These are phyloP conservation scores for Drosophila pegasa DNA, from an alignment of 2,888 invertebrate species.

Conservation along the genomic window DNA sequence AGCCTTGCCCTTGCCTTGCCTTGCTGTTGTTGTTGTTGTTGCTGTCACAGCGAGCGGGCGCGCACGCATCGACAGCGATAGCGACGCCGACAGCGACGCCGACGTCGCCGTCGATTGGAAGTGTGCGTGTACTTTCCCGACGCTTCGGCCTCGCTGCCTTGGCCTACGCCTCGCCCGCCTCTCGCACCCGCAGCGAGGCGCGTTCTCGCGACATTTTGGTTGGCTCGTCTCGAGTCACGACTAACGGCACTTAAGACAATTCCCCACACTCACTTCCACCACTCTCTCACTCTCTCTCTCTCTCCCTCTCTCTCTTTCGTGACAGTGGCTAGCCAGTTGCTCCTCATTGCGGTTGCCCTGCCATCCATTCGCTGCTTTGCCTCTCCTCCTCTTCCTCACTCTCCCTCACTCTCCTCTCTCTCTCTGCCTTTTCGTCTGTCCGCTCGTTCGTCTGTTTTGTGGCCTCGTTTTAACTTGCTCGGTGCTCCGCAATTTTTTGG, in stretches of 20 bases:
- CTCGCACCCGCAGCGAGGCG: conserved; percentile 52
- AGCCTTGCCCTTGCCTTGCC: no score
- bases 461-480: conserved; percentile 75
- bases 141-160: conserved; percentile 29
- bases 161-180: conserved; percentile 34
- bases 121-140: conserved; percentile 59
- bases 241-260: conserved; percentile 33
- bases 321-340: conserved; percentile 33
- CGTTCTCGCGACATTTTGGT: conserved; percentile 78
- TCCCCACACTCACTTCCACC: neutral
- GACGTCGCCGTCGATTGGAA: conserved; percentile 58
- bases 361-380: conserved; percentile 20
- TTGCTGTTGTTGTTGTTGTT: conserved; percentile 15
- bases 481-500: conserved; percentile 79
- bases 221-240: conserved; percentile 55
- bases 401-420: neutral
- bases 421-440: neutral
- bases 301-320: neutral
- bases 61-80: conserved; percentile 50
- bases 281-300: neutral
- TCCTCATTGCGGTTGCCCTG: conserved; percentile 54
- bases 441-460: conserved; percentile 25
- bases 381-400: neutral
- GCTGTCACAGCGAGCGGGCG: conserved; percentile 69
- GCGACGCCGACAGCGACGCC: conserved; percentile 16